Base-by-base conservation (phyloP, 2,888 invertebrate species). In the Lasioglossum vierecki region DNA sequence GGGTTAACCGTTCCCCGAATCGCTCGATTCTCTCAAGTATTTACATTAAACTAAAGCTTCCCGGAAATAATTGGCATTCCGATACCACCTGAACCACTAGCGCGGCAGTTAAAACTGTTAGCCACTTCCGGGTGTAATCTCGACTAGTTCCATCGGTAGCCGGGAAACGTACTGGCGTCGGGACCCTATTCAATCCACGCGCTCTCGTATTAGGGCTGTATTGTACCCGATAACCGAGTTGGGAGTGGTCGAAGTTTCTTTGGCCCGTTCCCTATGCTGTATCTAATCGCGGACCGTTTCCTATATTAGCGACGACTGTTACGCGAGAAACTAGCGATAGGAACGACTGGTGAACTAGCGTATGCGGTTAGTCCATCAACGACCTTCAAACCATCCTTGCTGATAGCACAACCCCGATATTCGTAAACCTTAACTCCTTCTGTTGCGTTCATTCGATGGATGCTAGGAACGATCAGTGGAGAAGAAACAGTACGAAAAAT, bases 21-120 rank as follows among this genome's bases (percentile, higher is more conserved):
- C 78, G 76, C 77, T 84, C 73, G 49, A 73, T 49, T 13, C 68
- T 35, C 18, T 22, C 49, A 53, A 74, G 41, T 80, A 85, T 85
- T 85, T 85, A 80, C 84, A 70, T 84, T 83, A 80, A 76, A 76
- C 57, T n/a, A 26, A 80, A 41, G 41, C 49, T 18, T 66, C n/a
- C 26, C 66, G 79, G 78, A 76, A 83, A 85, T 85, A 71, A 79
- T 84, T 77, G 77, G 63, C 83, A 68, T 82, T 70, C 70, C 78
- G n/a, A 76, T 53, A 13, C 53, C 18, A 41, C 46, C 63, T n/a
- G 30, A 60, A 71, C 74, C 74, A 39, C 35, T 26, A 57, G 72
- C 18, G 30, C 15, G 35, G 53, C 70, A 71, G 66, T 81, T 75
- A 76, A 81, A 81, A 70, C 53, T 53, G 82, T 74, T 80, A 18